A percentile compares a stretch with the other conserved stretches of the same genome.
Evolutionary conservation across 2,888 invertebrate genomes (phyloP).

Genomic region (Autographa pulchrina): DNA sequence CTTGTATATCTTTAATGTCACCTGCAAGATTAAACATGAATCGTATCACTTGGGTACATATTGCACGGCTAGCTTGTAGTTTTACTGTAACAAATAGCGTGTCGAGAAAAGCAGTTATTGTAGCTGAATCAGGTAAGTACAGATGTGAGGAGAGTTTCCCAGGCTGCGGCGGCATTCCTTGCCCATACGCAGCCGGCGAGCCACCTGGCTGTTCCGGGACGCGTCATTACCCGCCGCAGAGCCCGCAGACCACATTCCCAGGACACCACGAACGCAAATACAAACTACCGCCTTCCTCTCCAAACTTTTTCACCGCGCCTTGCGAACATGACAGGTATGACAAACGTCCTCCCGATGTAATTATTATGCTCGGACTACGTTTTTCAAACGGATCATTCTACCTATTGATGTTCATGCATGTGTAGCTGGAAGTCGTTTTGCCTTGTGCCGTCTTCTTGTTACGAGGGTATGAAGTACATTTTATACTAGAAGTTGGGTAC

Average conservation of each 20-base stretch:
- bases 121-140: constrained; percentile 71
- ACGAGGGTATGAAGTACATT: constrained; percentile 27
- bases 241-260: constrained; percentile 76
- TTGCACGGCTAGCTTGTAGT: constrained; percentile 41
- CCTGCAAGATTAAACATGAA: constrained; percentile 26
- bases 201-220: constrained; percentile 85
- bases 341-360: constrained; percentile 65
- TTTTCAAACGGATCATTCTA: constrained; percentile 63
- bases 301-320: constrained; percentile 72
- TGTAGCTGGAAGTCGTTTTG: constrained; percentile 47
- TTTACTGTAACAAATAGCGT: constrained; percentile 57
- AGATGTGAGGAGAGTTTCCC: constrained; percentile 79
- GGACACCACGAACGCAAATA: constrained; percentile 77
- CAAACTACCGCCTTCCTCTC: constrained; percentile 79
- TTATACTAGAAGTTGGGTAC: constrained; percentile 24
- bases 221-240: constrained; percentile 69
- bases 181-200: constrained; percentile 79
- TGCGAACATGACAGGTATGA: constrained; percentile 65
- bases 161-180: constrained; percentile 83
- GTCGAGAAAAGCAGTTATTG: constrained; percentile 73
- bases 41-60: constrained; percentile 2
- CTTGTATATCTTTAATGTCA: constrained; percentile 10
- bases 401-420: constrained; percentile 39
- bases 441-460: constrained; percentile 48
- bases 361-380: constrained; percentile 62